Base-by-base conservation (phyloP, 2,113 vertebrate species). In the Monarcha castaneiventris region DNA sequence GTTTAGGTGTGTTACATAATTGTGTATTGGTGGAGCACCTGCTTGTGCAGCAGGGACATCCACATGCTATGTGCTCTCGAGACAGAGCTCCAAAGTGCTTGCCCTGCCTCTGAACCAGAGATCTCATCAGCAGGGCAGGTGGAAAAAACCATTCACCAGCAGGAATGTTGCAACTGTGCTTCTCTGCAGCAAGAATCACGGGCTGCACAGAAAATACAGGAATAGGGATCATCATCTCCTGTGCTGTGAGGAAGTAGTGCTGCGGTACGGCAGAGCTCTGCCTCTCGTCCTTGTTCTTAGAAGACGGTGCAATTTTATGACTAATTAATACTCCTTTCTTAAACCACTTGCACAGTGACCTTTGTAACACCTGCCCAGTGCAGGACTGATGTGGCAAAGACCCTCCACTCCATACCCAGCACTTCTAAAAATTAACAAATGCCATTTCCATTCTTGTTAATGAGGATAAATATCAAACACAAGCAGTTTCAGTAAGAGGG, bases 31-130 rank as follows among this genome's bases (percentile, higher is more conserved):
- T 39, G 39, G 17, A 62, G 44, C 19, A 7, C 48, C 46, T 26
- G 19, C 8, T 39, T 20, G 17, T 56, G 71, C 49, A 56, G 58
- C 54, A 66, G 51, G 37, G 20, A 73, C 43, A 67, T 21, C 20
- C 52, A 39, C 0, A 0, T 27, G 54, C 58, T 43, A 11, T 11
- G 7, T 21, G 18, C 43, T 62, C 33, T 51, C 0, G 0, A 46
- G 26, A 35, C 18, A 58, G 48, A 56, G 10, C 54, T 56, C 2
- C 0, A 35, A 49, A 55, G 46, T 0, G 0, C 37, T 68, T 78
- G 54, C 71, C 39, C 77, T 80, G 54, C 62, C 59, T 58, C 51
- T 20, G 74, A 88, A 69, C 10, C 75, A 77, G 43, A 62, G 63
- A 20, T 63, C 56, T 90, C 90, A 71, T 10, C 61, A 81, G 30